phyloP scores from a whole-genome alignment of 2,797 vertebrate species.

The Scolopax rusticola region DNA sequence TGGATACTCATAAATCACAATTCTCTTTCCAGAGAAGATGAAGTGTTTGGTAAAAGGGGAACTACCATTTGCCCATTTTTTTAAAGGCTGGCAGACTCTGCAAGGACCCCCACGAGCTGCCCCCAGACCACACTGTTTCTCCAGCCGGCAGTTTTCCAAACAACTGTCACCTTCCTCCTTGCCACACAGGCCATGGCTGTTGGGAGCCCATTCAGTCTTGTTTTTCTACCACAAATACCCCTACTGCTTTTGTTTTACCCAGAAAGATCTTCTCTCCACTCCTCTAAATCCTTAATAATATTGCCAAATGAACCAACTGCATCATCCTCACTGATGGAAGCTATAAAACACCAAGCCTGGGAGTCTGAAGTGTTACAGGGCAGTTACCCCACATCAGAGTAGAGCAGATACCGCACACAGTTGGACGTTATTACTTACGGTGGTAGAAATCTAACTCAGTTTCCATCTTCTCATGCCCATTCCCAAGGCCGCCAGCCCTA shows the following conservation, averaged over 20 bases:
- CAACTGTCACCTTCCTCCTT: neutral
- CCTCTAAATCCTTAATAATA: neutral
- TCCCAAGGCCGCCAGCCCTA: neutral
- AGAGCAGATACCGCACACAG: neutral
- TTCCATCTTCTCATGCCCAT: neutral
- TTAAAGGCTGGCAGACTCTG: neutral
- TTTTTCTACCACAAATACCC: neutral
- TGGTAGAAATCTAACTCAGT: neutral
- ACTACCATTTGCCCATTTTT: neutral
- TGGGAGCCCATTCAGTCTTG: neutral
- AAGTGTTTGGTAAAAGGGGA: neutral
- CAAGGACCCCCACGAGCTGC: neutral
- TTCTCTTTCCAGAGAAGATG: neutral
- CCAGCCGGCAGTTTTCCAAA: neutral
- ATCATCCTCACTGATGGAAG: neutral
- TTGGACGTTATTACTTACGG: accelerated
- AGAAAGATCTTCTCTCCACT: neutral
- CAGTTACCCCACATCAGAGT: neutral
- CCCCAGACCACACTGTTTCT: neutral
- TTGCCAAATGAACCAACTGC: neutral
- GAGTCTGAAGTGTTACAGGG: neutral
- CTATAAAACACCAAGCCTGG: neutral
- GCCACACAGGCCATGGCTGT: neutral
- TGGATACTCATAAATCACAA: neutral
- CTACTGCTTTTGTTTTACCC: neutral